These are phyloP conservation scores for Melanotaenia parkinsoni DNA, from an alignment of 2,797 vertebrate genomes.

Conservation along the genomic window DNA sequence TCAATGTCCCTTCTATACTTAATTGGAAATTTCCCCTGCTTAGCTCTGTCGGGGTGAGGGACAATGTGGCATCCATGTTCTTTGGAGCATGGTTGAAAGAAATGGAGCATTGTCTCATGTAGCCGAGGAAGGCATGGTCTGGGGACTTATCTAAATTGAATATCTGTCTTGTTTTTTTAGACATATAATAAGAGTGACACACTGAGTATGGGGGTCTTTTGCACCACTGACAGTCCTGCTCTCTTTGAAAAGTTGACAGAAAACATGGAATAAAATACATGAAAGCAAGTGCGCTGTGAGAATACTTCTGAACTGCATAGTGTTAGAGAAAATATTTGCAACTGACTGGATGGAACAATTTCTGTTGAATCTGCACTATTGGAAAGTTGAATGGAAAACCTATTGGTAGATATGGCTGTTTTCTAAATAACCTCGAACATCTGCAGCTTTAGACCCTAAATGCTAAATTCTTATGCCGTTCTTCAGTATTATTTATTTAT, in stretches of 20 bases:
- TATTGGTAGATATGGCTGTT: constrained; percentile 7
- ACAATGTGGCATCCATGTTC: constrained; percentile 80
- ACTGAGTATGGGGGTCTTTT: constrained; percentile 73
- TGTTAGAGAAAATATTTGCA: constrained; percentile 75
- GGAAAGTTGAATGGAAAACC: constrained; percentile 9
- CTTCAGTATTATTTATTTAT: not conserved
- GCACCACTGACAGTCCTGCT: constrained; percentile 73
- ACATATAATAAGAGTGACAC: constrained; percentile 81
- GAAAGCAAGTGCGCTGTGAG: constrained; percentile 73
- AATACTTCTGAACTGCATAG: constrained; percentile 63
- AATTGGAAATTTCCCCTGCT: constrained; percentile 83
- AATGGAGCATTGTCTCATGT: constrained; percentile 83
- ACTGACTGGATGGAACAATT: constrained; percentile 69
- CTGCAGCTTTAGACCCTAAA: constrained; percentile 17
- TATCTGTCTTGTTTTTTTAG: constrained; percentile 85
- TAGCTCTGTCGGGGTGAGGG: constrained; percentile 75
- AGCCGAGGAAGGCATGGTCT: constrained; percentile 75
- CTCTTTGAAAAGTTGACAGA: constrained; percentile 82
- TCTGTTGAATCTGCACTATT: constrained; percentile 22
- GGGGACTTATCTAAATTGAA: constrained; percentile 87
- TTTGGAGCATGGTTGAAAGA: constrained; percentile 79
- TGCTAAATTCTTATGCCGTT: not conserved
- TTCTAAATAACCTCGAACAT: constrained; percentile 16
- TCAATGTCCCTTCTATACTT: constrained; percentile 77
- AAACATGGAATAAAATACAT: constrained; percentile 80